Percentiles rank a stretch among this genome's conserved stretches.
These are phyloP conservation scores for Bathynomus jamesi DNA, from an alignment of 1,140 invertebrate species.

Conservation along the genomic window DNA sequence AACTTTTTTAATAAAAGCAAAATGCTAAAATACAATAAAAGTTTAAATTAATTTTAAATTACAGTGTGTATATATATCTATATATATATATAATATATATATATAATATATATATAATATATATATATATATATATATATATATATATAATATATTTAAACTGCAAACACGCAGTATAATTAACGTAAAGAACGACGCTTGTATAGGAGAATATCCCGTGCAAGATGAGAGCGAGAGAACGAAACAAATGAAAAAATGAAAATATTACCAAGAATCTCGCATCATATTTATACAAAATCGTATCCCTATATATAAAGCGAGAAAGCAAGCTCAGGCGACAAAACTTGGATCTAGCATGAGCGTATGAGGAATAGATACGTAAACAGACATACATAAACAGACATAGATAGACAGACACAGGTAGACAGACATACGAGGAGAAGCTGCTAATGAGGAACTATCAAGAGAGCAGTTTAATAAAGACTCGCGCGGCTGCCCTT, in stretches of 20 bases:
- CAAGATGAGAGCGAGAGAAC: no score
- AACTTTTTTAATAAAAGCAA: no score
- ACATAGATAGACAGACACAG: neutral
- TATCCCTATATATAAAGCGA: neutral
- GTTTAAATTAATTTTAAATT: no score
- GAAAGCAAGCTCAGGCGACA: neutral
- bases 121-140: neutral
- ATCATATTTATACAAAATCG: no score
- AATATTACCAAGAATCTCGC: no score
- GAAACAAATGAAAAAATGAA: no score
- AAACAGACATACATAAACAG: neutral
- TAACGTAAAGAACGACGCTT: no score
- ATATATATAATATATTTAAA: neutral
- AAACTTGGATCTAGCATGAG: neutral
- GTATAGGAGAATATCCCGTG: no score
- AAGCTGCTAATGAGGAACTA: neutral
- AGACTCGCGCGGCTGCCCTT: neutral
- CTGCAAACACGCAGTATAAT: neutral
- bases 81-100: no score
- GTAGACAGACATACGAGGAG: neutral
- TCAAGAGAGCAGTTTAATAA: neutral
- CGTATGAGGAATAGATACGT: neutral
- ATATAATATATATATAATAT: no score
- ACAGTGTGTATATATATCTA: no score
- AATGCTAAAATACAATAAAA: no score